Conservation (phyloP, 2,113 vertebrate species). For the Galbula dea region DNA sequence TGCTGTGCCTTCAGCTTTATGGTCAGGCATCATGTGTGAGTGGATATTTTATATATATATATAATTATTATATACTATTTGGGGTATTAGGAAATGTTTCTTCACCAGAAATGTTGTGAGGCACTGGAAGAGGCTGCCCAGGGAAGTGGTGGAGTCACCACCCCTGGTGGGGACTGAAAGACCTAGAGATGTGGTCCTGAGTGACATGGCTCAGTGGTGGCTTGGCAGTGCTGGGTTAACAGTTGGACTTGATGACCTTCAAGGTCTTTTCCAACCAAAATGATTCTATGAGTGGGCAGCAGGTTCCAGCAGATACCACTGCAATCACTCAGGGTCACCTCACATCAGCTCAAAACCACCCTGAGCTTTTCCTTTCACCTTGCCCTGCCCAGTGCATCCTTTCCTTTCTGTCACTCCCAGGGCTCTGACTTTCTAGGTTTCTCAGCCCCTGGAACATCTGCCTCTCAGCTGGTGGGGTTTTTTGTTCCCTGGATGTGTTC, state of each 20-base stretch:
- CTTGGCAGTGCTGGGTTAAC: too few relatives aligned
- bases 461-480: neutral
- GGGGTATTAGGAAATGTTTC: too few relatives aligned
- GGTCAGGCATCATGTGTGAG: neutral
- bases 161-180: too few relatives aligned
- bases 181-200: too few relatives aligned
- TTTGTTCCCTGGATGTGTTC: neutral
- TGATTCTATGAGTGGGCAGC: neutral
- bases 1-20: neutral
- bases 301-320: fast-evolving
- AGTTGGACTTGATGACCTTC: too few relatives aligned
- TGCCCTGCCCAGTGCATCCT: neutral
- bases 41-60: too few relatives aligned
- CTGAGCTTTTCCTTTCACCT: fast-evolving
- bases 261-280: too few relatives aligned
- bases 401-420: fast-evolving
- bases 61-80: too few relatives aligned
- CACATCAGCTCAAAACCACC: neutral
- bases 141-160: too few relatives aligned
- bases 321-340: fast-evolving
- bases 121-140: too few relatives aligned
- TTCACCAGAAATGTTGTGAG: too few relatives aligned
- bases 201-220: too few relatives aligned
- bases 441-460: neutral
- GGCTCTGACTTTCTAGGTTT: neutral